Conservation (phyloP, 2,888 invertebrate species). For the Mimas tiliae region DNA sequence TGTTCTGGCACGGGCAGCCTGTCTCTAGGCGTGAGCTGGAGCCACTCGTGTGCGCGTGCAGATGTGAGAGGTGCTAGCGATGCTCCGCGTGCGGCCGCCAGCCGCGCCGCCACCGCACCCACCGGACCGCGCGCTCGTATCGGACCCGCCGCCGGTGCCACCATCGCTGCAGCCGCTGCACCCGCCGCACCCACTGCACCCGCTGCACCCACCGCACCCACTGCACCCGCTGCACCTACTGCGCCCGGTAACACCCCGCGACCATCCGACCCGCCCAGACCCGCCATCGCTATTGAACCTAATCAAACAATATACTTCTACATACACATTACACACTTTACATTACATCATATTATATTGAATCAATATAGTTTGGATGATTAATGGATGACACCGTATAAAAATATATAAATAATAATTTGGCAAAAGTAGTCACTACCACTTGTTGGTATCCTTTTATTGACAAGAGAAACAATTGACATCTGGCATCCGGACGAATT, state of each 20-base stretch:
- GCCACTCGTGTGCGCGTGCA: constrained; percentile 87
- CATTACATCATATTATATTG: background rate
- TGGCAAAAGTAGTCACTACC: too few relatives aligned
- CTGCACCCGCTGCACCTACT: constrained; percentile 42
- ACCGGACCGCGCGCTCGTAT: constrained; percentile 67
- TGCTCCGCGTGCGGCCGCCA: constrained; percentile 66
- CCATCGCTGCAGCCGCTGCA: too few relatives aligned
- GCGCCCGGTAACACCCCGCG: constrained; percentile 39
- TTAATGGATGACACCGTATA: too few relatives aligned
- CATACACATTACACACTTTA: background rate
- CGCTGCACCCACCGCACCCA: too few relatives aligned
- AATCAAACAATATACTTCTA: constrained; percentile 8
- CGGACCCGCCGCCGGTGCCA: constrained; percentile 52
- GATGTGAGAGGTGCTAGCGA: too few relatives aligned
- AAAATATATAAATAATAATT: too few relatives aligned
- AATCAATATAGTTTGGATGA: too few relatives aligned
- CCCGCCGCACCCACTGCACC: constrained; percentile 51
- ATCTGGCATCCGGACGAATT: too few relatives aligned
- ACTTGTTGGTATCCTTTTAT: too few relatives aligned
- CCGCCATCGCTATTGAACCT: constrained; percentile 85
- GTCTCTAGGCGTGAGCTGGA: constrained; percentile 89
- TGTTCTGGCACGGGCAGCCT: constrained; percentile 92
- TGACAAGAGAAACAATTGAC: too few relatives aligned
- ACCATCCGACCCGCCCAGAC: constrained; percentile 80
- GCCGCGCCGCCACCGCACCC: constrained; percentile 72